phyloP scores from a whole-genome alignment of 2,888 invertebrate species.

The Xestobium rufovillosum region DNA sequence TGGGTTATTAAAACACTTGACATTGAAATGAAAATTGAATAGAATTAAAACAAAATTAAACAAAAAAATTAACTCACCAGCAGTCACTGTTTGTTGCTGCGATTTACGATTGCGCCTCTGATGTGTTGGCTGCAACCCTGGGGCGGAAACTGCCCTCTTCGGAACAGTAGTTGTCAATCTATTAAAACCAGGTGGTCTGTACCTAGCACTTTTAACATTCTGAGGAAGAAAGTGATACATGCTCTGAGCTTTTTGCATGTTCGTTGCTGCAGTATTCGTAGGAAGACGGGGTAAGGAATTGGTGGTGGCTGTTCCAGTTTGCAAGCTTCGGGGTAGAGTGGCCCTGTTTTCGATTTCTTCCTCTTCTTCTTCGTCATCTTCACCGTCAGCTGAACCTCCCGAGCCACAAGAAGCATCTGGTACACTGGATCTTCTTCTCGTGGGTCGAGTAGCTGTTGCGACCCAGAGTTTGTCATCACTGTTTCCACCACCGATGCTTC shows the following conservation, averaged over 20 bases:
- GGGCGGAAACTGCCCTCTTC: slow-evolving; percentile 68
- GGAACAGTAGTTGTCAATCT: slow-evolving; percentile 50
- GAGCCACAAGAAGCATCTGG: slow-evolving; percentile 48
- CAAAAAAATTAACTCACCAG: slow-evolving; percentile 48
- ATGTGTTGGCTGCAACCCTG: slow-evolving; percentile 63
- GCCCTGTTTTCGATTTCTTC: slow-evolving; percentile 46
- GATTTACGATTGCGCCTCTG: slow-evolving; percentile 48
- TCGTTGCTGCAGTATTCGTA: slow-evolving; percentile 45
- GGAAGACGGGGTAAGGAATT: slow-evolving; percentile 74
- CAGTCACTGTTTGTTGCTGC: slow-evolving; percentile 40
- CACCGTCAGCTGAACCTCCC: slow-evolving; percentile 46
- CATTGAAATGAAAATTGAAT: too few species aligned
- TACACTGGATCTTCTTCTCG: slow-evolving; percentile 49
- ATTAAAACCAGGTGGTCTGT: slow-evolving; percentile 75
- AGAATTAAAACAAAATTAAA: slow-evolving; percentile 3
- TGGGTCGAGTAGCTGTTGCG: slow-evolving; percentile 34
- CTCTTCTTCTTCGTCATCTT: slow-evolving; percentile 45
- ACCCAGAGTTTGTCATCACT: slow-evolving; percentile 46
- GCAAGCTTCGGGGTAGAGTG: slow-evolving; percentile 58
- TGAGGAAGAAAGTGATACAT: slow-evolving; percentile 52
- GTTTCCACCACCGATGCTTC: slow-evolving; percentile 70
- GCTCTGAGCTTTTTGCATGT: slow-evolving; percentile 58
- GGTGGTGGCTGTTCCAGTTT: slow-evolving; percentile 53
- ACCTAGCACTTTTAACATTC: slow-evolving; percentile 78
- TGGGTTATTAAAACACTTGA: too few species aligned